Base-by-base conservation (phyloP, 2,797 vertebrate species). In the Fistularia tabacaria region DNA sequence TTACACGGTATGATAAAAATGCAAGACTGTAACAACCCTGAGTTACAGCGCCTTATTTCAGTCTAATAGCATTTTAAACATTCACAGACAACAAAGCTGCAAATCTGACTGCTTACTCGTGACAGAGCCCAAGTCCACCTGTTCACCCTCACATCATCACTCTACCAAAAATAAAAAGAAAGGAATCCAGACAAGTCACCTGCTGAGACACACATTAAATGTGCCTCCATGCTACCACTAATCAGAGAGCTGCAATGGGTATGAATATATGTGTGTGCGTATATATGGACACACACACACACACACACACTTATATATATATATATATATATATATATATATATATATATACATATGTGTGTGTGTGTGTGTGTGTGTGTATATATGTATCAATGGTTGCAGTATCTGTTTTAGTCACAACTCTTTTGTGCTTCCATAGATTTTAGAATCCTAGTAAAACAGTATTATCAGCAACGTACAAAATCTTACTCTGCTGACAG, bases 151-250 rank as follows among this genome's bases (percentile, higher is more conserved):
- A 62, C 75, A 74, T 83, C 76, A 78, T 76, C 77, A 69, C 65
- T 71, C 66, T 62, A 39, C 79, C 84, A 83, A 84, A 86, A 86
- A 85, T 82, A 84, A 73, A 71, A 66, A 71, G 61, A 49, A 38
- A 75, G 73, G 75, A 80, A 80, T 83, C 68, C 68, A 70, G 69
- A 73, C 74, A 74, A 82, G 76, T 72, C 72, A 79, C 52, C 52
- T 7, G 25, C 65, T 36, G 1, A 67, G 60, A 47, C 60, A 62
- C 49, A 71, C 60, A 69, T 25, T 25, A 25, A 25, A 74, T 54
- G 50, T 40, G 51, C 15, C 54, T 62, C 51, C 46, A 61, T 45
- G 54, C 59, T 61, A 61, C 12, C 3, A 8, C 64, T 6, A 45
- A 64, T 73, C 76, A 77, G 66, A 50, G 53, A 44, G 52, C 61